phyloP scores from a whole-genome alignment of 1,140 invertebrate species.

The Formica exsecta region DNA sequence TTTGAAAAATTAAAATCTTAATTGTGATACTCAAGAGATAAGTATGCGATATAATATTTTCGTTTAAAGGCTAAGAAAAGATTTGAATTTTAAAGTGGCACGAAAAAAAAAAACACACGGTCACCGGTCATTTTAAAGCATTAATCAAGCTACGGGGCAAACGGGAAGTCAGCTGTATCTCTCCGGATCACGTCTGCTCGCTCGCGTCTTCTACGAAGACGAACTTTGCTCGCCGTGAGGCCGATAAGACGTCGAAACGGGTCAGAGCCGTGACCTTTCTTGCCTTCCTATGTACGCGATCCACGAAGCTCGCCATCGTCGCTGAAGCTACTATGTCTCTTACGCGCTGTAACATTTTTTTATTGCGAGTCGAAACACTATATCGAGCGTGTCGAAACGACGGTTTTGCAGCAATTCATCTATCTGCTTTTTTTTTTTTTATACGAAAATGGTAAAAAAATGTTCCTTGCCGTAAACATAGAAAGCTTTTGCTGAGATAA shows the following conservation, averaged over 20 bases:
- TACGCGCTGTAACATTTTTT: constrained; percentile 38
- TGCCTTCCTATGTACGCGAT: constrained; percentile 75
- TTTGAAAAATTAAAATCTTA: background rate
- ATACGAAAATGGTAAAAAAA: background rate
- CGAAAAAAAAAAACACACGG: background rate
- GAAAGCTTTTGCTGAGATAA: background rate
- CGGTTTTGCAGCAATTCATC: background rate
- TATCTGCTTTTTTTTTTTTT: no score
- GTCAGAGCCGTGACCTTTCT: constrained; percentile 85
- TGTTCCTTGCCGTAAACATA: background rate
- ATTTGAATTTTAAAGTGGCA: background rate
- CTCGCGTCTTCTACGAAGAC: constrained; percentile 62
- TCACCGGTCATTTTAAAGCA: background rate
- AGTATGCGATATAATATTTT: background rate
- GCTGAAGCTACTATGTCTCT: constrained; percentile 21
- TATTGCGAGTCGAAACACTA: constrained; percentile 45
- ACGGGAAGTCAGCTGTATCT: constrained; percentile 69
- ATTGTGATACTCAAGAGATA: background rate
- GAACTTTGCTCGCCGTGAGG: constrained; percentile 82
- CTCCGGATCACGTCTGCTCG: constrained; percentile 19
- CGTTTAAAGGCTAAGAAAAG: background rate
- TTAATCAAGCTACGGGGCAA: constrained; percentile 51
- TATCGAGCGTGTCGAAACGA: constrained; percentile 6
- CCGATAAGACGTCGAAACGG: constrained; percentile 83
- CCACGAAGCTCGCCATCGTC: constrained; percentile 36